Evolutionary conservation across 2,888 invertebrate genomes (phyloP), one percentile per base, ranked within the genome.

Genomic region (Congeria kusceri): DNA sequence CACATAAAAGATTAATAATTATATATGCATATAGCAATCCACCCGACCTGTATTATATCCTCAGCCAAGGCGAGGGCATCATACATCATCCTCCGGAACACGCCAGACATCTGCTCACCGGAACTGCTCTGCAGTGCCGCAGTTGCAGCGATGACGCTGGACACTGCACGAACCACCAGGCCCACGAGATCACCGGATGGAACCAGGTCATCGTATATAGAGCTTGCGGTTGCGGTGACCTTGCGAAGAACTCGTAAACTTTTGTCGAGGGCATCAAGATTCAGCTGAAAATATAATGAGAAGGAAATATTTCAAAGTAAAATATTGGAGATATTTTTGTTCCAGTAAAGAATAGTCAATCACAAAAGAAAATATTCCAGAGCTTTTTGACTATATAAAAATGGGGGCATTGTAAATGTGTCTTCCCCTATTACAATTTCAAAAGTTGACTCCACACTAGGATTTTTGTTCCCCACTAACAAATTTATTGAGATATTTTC

Each of bases 61-160:
- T 88, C 74, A 13, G 86, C 77, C 3, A 80, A 73, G 4, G 77
- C 67, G 9, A 85, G 68, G 1, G 84, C 71, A 7, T 83, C 72
- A 0, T 64, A 23, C 28, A 86, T 80, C 56, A 85, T 76, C 39
- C 57, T 56, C 47, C 71, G 75, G 39, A 66, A 68, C 25, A 77
- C n/a, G 28, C 64, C 68, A 20, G 65, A 68, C 59, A 66, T 44
- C 53, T 65, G 63, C 9, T 53, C 64, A 11, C 71, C 68, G 0
- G 58, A 46, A 13, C 63, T 32, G 1, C 59, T 57, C 13, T 71
- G 39, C 23, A 56, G 66, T 20, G 80, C 58, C n/a, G 13, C n/a
- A 9, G 86, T 81, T 20, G 88, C 89, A 39, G 78, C 79, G 65
- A 90, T 69, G 61, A 91, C 84, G 74, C 88, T 90, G 25, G 90